phyloP scores from a whole-genome alignment of 2,888 invertebrate species.

The Scaptomyza cyrtandrae region DNA sequence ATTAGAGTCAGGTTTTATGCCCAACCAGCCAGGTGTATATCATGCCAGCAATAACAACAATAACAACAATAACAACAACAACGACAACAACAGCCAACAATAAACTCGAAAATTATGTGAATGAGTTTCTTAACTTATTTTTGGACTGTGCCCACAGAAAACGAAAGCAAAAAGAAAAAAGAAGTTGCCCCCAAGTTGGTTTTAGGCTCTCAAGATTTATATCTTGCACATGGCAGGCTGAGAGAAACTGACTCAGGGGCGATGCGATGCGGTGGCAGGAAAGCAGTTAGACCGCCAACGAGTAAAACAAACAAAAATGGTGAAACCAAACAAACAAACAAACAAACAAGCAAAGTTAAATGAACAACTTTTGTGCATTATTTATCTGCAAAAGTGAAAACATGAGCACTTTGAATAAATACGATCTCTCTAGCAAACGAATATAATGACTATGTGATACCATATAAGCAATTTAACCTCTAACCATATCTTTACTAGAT shows the following conservation, averaged over 20 bases:
- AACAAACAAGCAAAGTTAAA: constrained; percentile 78
- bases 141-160: constrained; percentile 34
- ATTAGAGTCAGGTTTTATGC: constrained; percentile 79
- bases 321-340: constrained; percentile 72
- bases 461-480: background rate
- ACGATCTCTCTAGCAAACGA: background rate
- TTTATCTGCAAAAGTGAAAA: constrained; percentile 70
- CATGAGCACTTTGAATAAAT: constrained; percentile 45
- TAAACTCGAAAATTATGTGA: constrained; percentile 79
- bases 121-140: constrained; percentile 78
- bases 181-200: constrained; percentile 38
- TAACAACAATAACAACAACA: constrained; percentile 24
- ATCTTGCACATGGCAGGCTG: constrained; percentile 72
- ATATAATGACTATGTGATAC: constrained; percentile 7
- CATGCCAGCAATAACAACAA: constrained; percentile 39
- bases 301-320: constrained; percentile 52
- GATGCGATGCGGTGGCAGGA: background rate
- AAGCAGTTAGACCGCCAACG: constrained; percentile 41
- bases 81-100: constrained; percentile 55
- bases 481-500: too few species aligned
- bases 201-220: constrained; percentile 67
- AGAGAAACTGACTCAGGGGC: background rate
- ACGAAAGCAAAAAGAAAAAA: constrained; percentile 17
- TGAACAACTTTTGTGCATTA: constrained; percentile 78
- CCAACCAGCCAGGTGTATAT: constrained; percentile 67